A percentile compares a stretch with the other conserved stretches of the same genome.
Evolutionary conservation across 1,140 invertebrate species (phyloP).

Genomic region (Bursaphelenchus mucronatus): DNA sequence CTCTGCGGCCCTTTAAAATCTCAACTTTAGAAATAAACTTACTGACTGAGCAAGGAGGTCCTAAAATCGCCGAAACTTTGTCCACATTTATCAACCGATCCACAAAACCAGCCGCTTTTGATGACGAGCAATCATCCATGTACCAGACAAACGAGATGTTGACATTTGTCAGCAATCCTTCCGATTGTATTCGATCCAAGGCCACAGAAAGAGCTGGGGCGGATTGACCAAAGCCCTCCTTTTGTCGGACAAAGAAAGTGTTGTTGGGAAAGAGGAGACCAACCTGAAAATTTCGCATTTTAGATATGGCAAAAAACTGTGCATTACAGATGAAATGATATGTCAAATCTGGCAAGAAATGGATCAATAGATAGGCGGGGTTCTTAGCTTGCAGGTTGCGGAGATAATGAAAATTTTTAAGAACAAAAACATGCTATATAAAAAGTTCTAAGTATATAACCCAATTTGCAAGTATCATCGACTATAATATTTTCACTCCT

Average conservation of each 20-base stretch:
- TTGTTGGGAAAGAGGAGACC: conserved; percentile 38
- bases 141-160: conserved; percentile 37
- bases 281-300: conserved; percentile 9
- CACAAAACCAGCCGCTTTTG: conserved; percentile 37
- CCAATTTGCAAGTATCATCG: too few relatives aligned
- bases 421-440: too few relatives aligned
- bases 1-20: too few relatives aligned
- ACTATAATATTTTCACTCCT: too few relatives aligned
- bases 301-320: too few relatives aligned
- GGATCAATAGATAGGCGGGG: too few relatives aligned
- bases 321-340: too few relatives aligned
- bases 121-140: conserved; percentile 39
- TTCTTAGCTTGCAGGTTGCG: too few relatives aligned
- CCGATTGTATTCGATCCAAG: conserved; percentile 16
- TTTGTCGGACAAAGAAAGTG: conserved; percentile 13
- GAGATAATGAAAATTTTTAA: too few relatives aligned
- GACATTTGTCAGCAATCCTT: conserved; percentile 34
- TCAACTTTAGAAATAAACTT: background rate
- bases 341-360: too few relatives aligned
- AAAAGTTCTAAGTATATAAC: too few relatives aligned
- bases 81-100: conserved; percentile 31
- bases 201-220: conserved; percentile 38
- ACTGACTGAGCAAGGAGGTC: conserved; percentile 39
- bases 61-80: conserved; percentile 37
- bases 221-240: conserved; percentile 43